phyloP scores from a whole-genome alignment of 1,140 invertebrate genomes.

The Atta colombica region DNA sequence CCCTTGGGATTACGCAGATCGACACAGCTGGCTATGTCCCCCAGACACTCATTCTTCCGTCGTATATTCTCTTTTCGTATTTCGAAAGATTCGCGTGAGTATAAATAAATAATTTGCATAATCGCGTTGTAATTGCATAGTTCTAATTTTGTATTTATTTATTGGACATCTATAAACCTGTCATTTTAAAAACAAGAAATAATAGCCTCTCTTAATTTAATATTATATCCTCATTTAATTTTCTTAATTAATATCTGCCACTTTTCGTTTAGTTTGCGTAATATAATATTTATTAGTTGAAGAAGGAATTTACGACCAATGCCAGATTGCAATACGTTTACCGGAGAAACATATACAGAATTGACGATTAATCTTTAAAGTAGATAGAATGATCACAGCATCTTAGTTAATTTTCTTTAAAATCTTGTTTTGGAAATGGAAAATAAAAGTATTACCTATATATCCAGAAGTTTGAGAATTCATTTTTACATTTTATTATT shows the following conservation, averaged over 20 bases:
- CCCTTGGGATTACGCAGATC: constrained; percentile 35
- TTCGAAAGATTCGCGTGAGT: constrained; percentile 14
- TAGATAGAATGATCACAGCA: too few relatives aligned
- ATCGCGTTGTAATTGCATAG: background rate
- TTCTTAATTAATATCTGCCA: background rate
- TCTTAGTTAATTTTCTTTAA: too few relatives aligned
- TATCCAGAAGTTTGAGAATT: too few relatives aligned
- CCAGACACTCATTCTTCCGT: constrained; percentile 6
- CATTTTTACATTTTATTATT: too few relatives aligned
- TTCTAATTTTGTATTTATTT: constrained; percentile 8
- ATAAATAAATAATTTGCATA: constrained; percentile 19
- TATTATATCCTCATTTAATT: background rate
- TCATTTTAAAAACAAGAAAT: background rate
- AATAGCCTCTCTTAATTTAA: background rate
- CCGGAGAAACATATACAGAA: background rate
- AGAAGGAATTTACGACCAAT: background rate
- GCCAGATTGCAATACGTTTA: background rate
- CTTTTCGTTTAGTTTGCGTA: background rate
- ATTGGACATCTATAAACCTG: background rate
- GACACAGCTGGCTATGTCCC: constrained; percentile 34
- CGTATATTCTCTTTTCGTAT: background rate
- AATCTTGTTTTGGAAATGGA: too few relatives aligned
- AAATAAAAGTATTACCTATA: too few relatives aligned
- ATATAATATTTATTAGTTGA: constrained; percentile 1
- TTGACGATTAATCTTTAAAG: background rate